Evolutionary conservation across 2,113 vertebrate genomes (phyloP).

Genomic region (Sinocyclocheilus maitianheensis): DNA sequence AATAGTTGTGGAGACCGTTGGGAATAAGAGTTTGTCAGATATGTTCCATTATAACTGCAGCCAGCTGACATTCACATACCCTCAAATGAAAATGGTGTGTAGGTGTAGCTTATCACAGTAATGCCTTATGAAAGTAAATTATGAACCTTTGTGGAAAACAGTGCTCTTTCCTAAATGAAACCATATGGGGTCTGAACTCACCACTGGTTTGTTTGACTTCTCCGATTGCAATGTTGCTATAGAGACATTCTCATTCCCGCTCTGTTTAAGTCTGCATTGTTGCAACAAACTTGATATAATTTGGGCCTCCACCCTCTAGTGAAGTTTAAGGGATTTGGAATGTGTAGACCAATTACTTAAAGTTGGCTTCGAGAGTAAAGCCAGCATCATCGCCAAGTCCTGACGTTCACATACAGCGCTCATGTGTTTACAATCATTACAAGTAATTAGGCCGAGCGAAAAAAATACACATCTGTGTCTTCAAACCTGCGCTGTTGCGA

Average conservation of each 20-base stretch:
- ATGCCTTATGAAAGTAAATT: constrained; percentile 79
- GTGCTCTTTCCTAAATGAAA: constrained; percentile 71
- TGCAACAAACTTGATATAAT: constrained; percentile 81
- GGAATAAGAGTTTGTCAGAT: neutral
- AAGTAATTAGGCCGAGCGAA: constrained; percentile 46
- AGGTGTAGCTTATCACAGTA: constrained; percentile 76
- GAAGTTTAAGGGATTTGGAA: constrained; percentile 74
- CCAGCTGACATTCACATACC: constrained; percentile 11
- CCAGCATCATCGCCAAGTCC: constrained; percentile 53
- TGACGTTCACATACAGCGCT: constrained; percentile 64
- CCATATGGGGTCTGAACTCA: constrained; percentile 76
- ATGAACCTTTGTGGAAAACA: constrained; percentile 71
- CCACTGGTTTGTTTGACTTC: constrained; percentile 76
- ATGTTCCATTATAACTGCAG: constrained; percentile 15
- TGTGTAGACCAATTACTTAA: constrained; percentile 71
- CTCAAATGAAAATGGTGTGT: constrained; percentile 56
- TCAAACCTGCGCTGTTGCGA: constrained; percentile 12
- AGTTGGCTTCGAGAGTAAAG: constrained; percentile 62
- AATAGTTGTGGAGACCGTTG: neutral
- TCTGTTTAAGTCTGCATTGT: constrained; percentile 75
- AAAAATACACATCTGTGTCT: constrained; percentile 48
- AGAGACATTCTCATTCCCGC: constrained; percentile 66
- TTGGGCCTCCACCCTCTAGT: constrained; percentile 76
- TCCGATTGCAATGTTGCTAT: constrained; percentile 78
- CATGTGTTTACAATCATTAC: constrained; percentile 69